Percentiles rank a stretch among this genome's conserved stretches.
Evolutionary conservation across 2,888 invertebrate genomes (phyloP).

Genomic region (Orchesella flavescens): DNA sequence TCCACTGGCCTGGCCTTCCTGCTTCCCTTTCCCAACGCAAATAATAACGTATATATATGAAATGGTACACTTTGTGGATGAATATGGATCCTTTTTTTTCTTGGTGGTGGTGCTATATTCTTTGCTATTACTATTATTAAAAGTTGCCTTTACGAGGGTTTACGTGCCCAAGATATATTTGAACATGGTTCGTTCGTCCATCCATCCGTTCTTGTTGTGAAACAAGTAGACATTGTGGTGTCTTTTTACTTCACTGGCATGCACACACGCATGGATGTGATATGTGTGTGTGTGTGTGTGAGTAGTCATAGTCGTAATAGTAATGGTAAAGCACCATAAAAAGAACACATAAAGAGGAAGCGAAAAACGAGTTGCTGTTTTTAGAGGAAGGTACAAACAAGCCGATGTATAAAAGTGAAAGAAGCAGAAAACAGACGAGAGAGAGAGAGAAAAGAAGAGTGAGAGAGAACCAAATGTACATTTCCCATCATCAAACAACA

Average conservation of each 20-base stretch:
- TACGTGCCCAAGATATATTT: too few species aligned
- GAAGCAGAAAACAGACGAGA: conserved; percentile 2
- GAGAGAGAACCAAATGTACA: conserved; percentile 43
- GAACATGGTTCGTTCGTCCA: too few species aligned
- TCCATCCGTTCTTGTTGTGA: neutral
- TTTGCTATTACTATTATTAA: too few species aligned
- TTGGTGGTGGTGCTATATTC: too few species aligned
- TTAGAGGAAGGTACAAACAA: conserved; percentile 17
- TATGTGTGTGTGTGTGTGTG: too few species aligned
- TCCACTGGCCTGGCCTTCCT: neutral
- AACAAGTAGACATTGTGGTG: conserved; percentile 28
- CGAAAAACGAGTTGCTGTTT: conserved; percentile 4
- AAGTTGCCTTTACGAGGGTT: too few species aligned
- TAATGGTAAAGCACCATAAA: neutral
- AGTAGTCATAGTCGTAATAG: neutral
- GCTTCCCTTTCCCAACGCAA: too few species aligned
- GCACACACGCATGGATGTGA: neutral
- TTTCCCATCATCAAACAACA: conserved; percentile 59
- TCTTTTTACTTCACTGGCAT: neutral
- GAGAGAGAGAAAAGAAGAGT: conserved; percentile 17
- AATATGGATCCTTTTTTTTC: too few species aligned
- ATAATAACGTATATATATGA: too few species aligned
- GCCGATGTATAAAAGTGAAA: neutral
- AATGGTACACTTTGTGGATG: too few species aligned
- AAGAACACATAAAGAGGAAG: neutral